Percentiles rank a stretch among this genome's conserved stretches.
Conservation (phyloP, 2,888 invertebrate genomes). For the Bombylius major region DNA sequence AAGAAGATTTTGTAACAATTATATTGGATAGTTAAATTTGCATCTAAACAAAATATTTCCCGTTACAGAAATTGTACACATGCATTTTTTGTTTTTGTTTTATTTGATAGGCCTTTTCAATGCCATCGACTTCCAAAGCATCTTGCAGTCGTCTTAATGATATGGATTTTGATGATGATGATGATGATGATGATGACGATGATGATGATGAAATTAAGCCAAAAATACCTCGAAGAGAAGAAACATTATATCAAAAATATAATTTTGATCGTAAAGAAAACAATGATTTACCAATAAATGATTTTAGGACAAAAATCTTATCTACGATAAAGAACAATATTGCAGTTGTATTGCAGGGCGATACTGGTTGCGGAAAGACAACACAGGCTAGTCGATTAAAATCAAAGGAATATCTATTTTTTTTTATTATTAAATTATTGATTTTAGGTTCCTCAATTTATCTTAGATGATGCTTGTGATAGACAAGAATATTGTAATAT, state of each 20-base stretch:
- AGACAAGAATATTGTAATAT: constrained; percentile 65
- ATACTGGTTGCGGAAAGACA: constrained; percentile 92
- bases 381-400: constrained; percentile 42
- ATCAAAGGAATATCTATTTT: neutral
- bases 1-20: constrained; percentile 1
- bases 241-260: constrained; percentile 25
- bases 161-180: constrained; percentile 23
- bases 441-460: constrained; percentile 68
- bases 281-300: constrained; percentile 27
- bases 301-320: constrained; percentile 46
- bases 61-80: too few species aligned
- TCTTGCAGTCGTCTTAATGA: neutral
- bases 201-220: constrained; percentile 12
- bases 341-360: constrained; percentile 77
- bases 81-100: too few species aligned
- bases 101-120: neutral
- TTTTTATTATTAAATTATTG: too few species aligned
- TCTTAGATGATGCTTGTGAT: constrained; percentile 63
- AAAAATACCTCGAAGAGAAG: constrained; percentile 17
- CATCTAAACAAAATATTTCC: too few species aligned
- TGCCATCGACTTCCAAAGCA: neutral
- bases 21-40: too few species aligned
- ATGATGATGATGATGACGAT: constrained; percentile 11
- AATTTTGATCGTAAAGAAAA: constrained; percentile 25
- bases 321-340: constrained; percentile 43